Evolutionary conservation across 2,888 invertebrate species (phyloP).

Genomic region (Phlogophora meticulosa): DNA sequence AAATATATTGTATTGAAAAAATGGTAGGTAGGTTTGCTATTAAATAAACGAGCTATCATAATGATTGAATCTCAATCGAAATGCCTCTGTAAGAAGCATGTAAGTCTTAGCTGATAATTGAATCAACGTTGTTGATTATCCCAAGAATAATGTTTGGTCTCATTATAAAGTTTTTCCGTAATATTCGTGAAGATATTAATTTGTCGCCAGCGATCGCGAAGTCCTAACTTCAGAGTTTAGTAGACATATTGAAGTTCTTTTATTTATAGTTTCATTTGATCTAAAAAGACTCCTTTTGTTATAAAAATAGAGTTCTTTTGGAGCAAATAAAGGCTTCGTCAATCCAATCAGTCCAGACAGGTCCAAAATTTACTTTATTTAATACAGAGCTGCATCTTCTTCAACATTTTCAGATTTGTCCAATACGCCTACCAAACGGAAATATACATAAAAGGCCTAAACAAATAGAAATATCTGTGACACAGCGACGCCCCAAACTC

Average conservation of each 20-base stretch:
- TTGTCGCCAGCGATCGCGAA: slow-evolving; percentile 24
- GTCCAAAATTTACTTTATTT: no score
- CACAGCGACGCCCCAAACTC: slow-evolving; percentile 43
- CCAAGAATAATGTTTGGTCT: slow-evolving; percentile 17
- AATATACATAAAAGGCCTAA: slow-evolving; percentile 30
- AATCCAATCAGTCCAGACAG: neutral
- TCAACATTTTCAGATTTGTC: neutral
- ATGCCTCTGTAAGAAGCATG: slow-evolving; percentile 2
- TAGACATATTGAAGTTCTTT: slow-evolving; percentile 54
- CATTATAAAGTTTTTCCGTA: neutral
- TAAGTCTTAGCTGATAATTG: slow-evolving; percentile 9
- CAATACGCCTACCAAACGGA: slow-evolving; percentile 55
- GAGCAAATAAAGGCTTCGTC: slow-evolving; percentile 14
- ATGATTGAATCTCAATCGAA: slow-evolving; percentile 2
- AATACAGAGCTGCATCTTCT: neutral
- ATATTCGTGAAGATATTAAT: neutral
- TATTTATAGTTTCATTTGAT: slow-evolving; percentile 28
- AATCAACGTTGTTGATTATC: slow-evolving; percentile 7
- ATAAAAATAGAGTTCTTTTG: slow-evolving; percentile 30
- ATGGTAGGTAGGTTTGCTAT: neutral
- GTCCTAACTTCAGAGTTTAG: slow-evolving; percentile 43
- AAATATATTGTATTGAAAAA: slow-evolving; percentile 6
- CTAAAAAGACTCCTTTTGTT: slow-evolving; percentile 41
- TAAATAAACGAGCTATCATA: neutral
- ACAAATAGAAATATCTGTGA: slow-evolving; percentile 46